These are phyloP conservation scores for Metalampra italica DNA, from an alignment of 2,888 invertebrate genomes.

Conservation along the genomic window DNA sequence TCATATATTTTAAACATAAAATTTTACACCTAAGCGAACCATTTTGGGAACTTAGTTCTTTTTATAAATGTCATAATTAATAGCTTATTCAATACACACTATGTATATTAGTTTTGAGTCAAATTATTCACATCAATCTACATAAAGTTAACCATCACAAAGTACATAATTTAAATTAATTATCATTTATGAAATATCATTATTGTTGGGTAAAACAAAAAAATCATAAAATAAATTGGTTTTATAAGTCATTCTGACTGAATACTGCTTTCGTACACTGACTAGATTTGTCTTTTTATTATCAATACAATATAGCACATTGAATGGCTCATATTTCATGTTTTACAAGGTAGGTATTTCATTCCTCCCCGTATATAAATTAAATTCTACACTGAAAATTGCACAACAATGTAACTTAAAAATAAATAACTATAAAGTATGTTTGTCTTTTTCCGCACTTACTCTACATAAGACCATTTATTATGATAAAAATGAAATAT, in stretches of 20 bases:
- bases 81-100: too few species aligned
- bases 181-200: not conserved
- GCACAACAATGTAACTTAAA: not conserved
- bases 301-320: not conserved
- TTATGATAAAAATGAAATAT: not conserved
- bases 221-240: constrained; percentile 1
- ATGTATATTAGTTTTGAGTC: too few species aligned
- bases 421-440: not conserved
- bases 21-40: too few species aligned
- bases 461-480: constrained; percentile 6
- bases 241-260: not conserved
- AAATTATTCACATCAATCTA: too few species aligned
- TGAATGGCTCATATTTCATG: too few species aligned
- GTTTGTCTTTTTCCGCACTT: constrained; percentile 35
- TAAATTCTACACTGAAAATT: too few species aligned
- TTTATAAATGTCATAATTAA: too few species aligned
- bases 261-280: constrained; percentile 24
- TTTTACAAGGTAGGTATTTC: too few species aligned
- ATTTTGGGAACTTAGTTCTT: too few species aligned
- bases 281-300: constrained; percentile 30
- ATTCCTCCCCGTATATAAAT: too few species aligned
- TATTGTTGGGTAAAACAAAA: not conserved
- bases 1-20: too few species aligned
- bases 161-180: not conserved
- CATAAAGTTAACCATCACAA: too few species aligned